A percentile compares a stretch with the other conserved stretches of the same genome.
phyloP scores from a whole-genome alignment of 2,797 vertebrate species.

The Phoebastria nigripes region DNA sequence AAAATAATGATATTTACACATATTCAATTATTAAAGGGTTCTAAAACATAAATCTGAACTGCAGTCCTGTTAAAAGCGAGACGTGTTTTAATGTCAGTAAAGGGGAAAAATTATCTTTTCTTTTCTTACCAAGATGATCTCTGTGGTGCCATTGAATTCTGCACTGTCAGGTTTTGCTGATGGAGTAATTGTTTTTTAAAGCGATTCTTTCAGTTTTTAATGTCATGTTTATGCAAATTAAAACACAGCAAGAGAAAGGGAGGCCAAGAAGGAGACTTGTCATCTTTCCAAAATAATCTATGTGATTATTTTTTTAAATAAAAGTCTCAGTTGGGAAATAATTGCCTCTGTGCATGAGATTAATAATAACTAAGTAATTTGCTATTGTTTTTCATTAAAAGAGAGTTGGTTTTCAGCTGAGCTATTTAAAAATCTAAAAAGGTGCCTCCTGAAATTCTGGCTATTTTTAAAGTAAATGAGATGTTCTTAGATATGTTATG shows the following conservation, averaged over 20 bases:
- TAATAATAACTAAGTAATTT: constrained; percentile 8
- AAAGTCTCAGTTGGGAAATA: constrained; percentile 18
- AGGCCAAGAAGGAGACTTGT: neutral
- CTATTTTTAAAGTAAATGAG: neutral
- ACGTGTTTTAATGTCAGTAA: neutral
- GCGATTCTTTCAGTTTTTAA: neutral
- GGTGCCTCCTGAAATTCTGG: neutral
- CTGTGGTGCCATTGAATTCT: constrained; percentile 11
- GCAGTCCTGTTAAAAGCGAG: neutral
- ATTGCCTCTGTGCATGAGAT: constrained; percentile 1
- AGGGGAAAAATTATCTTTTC: neutral
- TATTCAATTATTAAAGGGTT: constrained; percentile 5
- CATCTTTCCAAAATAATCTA: constrained; percentile 37
- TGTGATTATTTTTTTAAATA: neutral
- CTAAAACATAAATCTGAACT: neutral
- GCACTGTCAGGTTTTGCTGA: constrained; percentile 22
- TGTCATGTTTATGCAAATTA: constrained; percentile 38
- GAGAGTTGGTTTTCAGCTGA: neutral
- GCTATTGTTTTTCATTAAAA: constrained; percentile 10
- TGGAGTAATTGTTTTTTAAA: constrained; percentile 32
- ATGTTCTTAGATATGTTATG: neutral
- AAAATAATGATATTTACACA: constrained; percentile 16
- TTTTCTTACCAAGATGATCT: neutral
- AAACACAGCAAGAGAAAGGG: neutral
- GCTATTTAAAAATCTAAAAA: neutral